Conservation (phyloP, 2,797 vertebrate species). For the Alca torda region DNA sequence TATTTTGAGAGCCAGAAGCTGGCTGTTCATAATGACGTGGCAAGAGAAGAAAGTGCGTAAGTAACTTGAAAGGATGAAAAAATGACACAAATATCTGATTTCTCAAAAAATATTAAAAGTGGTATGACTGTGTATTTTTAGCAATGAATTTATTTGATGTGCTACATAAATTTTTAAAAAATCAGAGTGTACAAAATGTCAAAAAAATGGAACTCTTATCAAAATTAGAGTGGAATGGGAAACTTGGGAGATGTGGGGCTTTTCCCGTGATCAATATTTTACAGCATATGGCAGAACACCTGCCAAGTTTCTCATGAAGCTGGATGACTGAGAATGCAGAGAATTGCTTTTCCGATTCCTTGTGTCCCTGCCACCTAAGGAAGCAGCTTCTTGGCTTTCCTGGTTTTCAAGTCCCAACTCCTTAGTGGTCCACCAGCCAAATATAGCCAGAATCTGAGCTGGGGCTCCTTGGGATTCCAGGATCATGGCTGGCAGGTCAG, state of each 20-base stretch:
- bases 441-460: not conserved
- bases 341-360: not conserved
- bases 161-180: not conserved
- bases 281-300: not conserved
- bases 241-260: not conserved
- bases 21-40: not conserved
- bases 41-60: not conserved
- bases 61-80: not conserved
- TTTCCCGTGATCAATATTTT: not conserved
- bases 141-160: not conserved
- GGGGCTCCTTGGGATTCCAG: not conserved
- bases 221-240: not conserved
- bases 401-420: not conserved
- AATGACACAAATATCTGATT: not conserved
- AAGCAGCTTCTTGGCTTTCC: not conserved
- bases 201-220: not conserved
- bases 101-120: not conserved
- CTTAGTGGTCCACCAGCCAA: not conserved
- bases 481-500: not conserved
- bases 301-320: not conserved
- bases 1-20: not conserved
- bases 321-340: not conserved
- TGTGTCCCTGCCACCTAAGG: not conserved
- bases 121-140: not conserved
- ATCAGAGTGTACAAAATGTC: rapidly evolving